A percentile compares a stretch with the other conserved stretches of the same genome.
These are phyloP conservation scores for Phaenicophaeus curvirostris DNA, from an alignment of 2,797 vertebrate genomes.

Conservation along the genomic window DNA sequence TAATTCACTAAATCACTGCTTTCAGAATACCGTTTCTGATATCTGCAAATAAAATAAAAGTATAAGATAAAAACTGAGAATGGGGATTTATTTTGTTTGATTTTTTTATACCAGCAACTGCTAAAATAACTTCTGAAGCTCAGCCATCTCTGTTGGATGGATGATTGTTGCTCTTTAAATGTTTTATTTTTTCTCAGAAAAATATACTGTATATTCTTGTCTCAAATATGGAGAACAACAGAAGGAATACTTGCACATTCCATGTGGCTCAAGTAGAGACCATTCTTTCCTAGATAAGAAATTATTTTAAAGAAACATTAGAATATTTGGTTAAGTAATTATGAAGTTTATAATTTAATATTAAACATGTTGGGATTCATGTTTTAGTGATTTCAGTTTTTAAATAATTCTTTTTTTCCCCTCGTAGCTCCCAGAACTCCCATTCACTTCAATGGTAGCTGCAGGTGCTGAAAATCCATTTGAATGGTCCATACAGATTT, in stretches of 20 bases:
- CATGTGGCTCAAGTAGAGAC: background rate
- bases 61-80: background rate
- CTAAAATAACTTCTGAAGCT: background rate
- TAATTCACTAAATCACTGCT: background rate
- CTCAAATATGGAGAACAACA: background rate
- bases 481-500: background rate
- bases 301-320: background rate
- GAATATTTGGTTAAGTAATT: background rate
- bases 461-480: constrained; percentile 41
- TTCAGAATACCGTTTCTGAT: background rate
- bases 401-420: background rate
- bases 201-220: background rate
- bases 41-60: background rate
- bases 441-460: constrained; percentile 27
- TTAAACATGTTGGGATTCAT: background rate
- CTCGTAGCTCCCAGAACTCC: background rate
- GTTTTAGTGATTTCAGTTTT: background rate
- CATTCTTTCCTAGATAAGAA: background rate
- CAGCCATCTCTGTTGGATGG: background rate
- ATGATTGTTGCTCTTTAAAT: background rate
- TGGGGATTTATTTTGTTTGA: background rate
- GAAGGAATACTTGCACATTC: background rate
- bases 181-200: background rate
- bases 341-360: background rate
- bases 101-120: background rate